Base-by-base conservation (phyloP, 2,113 vertebrate genomes). In the Chaetodon trifascialis region DNA sequence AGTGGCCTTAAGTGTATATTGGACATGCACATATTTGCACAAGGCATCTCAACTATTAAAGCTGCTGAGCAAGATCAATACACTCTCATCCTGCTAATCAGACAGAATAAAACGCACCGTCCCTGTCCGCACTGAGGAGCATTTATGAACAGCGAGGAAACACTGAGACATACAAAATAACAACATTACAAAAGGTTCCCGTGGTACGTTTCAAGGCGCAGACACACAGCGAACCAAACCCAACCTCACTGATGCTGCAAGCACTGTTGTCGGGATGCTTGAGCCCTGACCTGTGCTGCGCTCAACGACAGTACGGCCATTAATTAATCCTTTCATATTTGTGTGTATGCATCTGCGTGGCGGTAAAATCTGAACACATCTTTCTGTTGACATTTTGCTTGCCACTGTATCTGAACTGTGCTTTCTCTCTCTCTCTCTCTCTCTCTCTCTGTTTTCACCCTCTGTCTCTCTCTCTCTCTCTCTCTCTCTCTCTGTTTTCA, bases 1-100 rank as follows among this genome's bases (percentile, higher is more conserved):
- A 47, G 73, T 65, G 73, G 59, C 64, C 58, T 84, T 86, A 17
- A 44, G 74, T 88, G 70, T 74, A 44, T 59, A 72, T 59, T 76
- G 73, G 73, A 81, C 55, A 76, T 56, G 77, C 58, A 79, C 63
- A 76, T 86, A 85, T 84, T 84, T 87, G 84, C 80, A 80, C 38
- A 52, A 44, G 21, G 80, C 77, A 76, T 81, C 78, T 86, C 56
- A 30, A 44, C 75, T 80, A 76, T 79, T 88, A 80, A 79, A 83
- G 62, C 85, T 46, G 75, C 77, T 46, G 65, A 73, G 80, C 38
- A 71, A 79, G 68, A 91, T 93, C 91, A 80, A 89, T 92, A 86
- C 55, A 44, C n/a, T 78, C 65, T 71, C 52, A 44, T 88, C 19
- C 73, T 73, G 63, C 80, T 79, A 88, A 87, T 80, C 69, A 86